Percentiles rank a stretch among this genome's conserved stretches.
phyloP scores from a whole-genome alignment of 2,113 vertebrate genomes.

The Pavo muticus region DNA sequence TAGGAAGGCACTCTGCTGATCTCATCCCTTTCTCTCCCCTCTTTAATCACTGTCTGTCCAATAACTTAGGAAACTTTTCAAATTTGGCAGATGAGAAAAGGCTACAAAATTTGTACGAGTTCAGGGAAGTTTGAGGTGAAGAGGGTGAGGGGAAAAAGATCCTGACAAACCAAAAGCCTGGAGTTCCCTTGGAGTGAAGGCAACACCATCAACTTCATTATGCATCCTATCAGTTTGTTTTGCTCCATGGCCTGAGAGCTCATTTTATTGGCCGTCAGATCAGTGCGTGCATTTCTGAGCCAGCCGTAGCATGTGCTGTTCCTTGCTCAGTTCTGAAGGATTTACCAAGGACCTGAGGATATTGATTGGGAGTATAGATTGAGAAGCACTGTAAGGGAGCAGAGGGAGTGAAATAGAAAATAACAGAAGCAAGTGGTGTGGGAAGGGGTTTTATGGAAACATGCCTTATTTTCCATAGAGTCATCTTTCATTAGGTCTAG shows the following conservation, averaged over 20 bases:
- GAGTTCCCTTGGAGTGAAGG: neutral
- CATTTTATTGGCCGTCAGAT: neutral
- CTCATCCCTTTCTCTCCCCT: neutral
- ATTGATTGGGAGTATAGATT: neutral
- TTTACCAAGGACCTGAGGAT: neutral
- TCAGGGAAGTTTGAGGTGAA: neutral
- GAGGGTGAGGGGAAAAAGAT: fast-evolving
- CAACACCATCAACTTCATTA: neutral
- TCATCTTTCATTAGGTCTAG: neutral
- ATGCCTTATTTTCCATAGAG: neutral
- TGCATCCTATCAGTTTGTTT: neutral
- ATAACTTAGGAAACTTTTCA: neutral
- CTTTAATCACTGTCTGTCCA: neutral
- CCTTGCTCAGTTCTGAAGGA: neutral
- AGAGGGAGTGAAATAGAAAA: neutral
- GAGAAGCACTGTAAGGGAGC: neutral
- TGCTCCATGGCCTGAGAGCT: neutral
- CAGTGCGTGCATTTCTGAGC: neutral
- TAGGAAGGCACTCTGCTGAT: neutral
- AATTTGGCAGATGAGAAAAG: neutral
- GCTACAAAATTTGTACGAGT: neutral
- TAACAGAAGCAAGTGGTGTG: neutral
- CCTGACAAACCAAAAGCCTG: neutral
- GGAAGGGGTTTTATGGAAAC: neutral
- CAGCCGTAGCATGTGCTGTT: neutral